Conservation (phyloP, 2,888 invertebrate species). For the Pyralis farinalis region DNA sequence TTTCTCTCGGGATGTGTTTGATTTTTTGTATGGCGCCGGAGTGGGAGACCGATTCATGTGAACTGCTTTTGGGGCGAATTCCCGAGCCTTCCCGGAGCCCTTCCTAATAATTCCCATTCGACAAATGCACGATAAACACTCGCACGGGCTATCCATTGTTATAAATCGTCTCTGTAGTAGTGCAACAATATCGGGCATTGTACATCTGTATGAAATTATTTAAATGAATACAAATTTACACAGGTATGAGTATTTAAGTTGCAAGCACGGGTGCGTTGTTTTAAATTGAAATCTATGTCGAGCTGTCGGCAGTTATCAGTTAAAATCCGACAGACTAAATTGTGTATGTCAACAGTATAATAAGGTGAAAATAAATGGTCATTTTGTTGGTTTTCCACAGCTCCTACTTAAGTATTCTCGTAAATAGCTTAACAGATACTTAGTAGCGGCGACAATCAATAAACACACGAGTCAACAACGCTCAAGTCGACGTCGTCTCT, state of each 20-base stretch:
- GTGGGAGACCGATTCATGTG: slow-evolving; percentile 79
- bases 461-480: slow-evolving; percentile 76
- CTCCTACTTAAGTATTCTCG: slow-evolving; percentile 51
- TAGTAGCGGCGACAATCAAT: slow-evolving; percentile 71
- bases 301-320: background rate
- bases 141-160: slow-evolving; percentile 75
- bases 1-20: slow-evolving; percentile 79
- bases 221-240: slow-evolving; percentile 46
- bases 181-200: slow-evolving; percentile 69
- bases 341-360: slow-evolving; percentile 4
- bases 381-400: slow-evolving; percentile 30
- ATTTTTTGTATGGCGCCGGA: slow-evolving; percentile 76
- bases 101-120: slow-evolving; percentile 78
- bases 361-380: slow-evolving; percentile 10
- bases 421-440: slow-evolving; percentile 71
- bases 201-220: slow-evolving; percentile 53
- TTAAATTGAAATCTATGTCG: background rate
- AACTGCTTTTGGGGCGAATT: slow-evolving; percentile 81
- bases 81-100: slow-evolving; percentile 78
- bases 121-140: slow-evolving; percentile 80
- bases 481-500: slow-evolving; percentile 59
- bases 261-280: background rate
- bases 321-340: background rate
- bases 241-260: slow-evolving; percentile 18
- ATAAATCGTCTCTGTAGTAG: slow-evolving; percentile 61